Percentiles rank a stretch among this genome's conserved stretches.
Conservation (phyloP, 2,797 vertebrate species). For the Semotilus atromaculatus region DNA sequence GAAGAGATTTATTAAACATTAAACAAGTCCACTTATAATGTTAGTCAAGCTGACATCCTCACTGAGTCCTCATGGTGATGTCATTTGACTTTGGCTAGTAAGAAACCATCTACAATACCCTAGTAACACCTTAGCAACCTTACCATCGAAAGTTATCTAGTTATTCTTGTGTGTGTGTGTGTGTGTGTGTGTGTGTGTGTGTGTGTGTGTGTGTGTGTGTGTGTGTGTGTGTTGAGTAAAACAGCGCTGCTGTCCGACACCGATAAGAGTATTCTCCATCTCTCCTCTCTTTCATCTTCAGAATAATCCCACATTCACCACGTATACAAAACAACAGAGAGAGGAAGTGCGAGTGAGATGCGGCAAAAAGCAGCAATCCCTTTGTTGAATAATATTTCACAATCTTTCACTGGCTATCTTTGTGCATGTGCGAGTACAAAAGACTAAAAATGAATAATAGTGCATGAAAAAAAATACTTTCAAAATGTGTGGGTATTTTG, state of each 20-base stretch:
- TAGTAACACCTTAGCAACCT: conserved; percentile 1
- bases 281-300: conserved; percentile 65
- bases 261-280: conserved; percentile 75
- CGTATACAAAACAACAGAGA: conserved; percentile 23
- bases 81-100: background rate
- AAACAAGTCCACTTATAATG: background rate
- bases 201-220: background rate
- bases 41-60: background rate
- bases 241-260: conserved; percentile 69
- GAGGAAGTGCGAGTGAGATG: background rate
- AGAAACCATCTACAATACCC: background rate
- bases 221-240: conserved; percentile 12
- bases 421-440: background rate
- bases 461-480: background rate
- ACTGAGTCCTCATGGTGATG: background rate
- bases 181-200: too few species aligned
- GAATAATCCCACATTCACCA: conserved; percentile 31
- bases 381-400: background rate
- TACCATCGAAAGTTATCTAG: background rate
- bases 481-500: background rate
- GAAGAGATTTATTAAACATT: background rate
- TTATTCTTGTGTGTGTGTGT: background rate
- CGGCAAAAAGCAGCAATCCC: background rate
- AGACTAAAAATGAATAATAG: background rate
- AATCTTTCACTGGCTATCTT: background rate